phyloP scores from a whole-genome alignment of 2,113 vertebrate species.

The Rhabdomys dilectus region DNA sequence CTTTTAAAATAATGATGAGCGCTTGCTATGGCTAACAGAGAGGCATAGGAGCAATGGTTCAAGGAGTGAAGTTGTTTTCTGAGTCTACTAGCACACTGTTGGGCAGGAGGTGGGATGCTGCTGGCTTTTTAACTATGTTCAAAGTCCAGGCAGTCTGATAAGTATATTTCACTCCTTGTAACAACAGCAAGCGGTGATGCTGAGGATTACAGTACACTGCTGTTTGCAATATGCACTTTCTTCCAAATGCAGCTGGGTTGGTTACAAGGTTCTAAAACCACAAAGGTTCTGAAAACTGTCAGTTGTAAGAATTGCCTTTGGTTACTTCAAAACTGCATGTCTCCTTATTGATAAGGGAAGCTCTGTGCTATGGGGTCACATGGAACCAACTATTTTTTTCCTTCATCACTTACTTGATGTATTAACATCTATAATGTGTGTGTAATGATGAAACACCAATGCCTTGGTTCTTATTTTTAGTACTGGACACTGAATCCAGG shows the following conservation, averaged over 20 bases:
- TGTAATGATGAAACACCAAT: background rate
- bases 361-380: background rate
- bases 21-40: slow-evolving; percentile 27
- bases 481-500: background rate
- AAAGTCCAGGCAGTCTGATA: slow-evolving; percentile 61
- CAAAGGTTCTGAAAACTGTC: slow-evolving; percentile 54
- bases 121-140: slow-evolving; percentile 62
- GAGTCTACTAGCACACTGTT: slow-evolving; percentile 49
- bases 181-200: background rate
- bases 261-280: slow-evolving; percentile 31
- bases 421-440: background rate
- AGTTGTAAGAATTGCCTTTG: slow-evolving; percentile 5
- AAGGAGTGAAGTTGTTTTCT: slow-evolving; percentile 58
- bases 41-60: slow-evolving; percentile 9
- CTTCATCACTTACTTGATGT: background rate
- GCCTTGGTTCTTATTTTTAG: background rate
- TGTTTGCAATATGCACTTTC: slow-evolving; percentile 39
- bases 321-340: background rate
- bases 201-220: background rate
- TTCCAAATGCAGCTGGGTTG: slow-evolving; percentile 35
- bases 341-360: background rate
- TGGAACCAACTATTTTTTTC: background rate
- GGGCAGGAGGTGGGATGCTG: background rate
- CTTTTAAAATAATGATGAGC: slow-evolving; percentile 67
- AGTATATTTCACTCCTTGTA: slow-evolving; percentile 51